Evolutionary conservation across 2,797 vertebrate genomes (phyloP).

Genomic region (Vipera latastei): DNA sequence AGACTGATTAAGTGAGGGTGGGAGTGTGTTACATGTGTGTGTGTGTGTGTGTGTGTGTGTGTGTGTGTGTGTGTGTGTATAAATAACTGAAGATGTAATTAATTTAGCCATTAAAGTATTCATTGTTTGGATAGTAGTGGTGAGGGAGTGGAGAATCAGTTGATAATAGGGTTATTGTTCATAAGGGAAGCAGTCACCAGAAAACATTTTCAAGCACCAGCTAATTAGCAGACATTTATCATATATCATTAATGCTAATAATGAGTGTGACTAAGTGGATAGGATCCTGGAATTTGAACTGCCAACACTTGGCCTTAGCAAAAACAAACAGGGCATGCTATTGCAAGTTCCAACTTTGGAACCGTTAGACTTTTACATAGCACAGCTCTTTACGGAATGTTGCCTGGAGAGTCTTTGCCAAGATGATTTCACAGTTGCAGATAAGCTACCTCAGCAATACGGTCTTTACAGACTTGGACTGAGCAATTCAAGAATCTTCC

Average conservation of each 20-base stretch:
- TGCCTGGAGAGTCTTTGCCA: neutral
- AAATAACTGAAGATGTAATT: neutral
- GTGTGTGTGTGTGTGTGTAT: too few species aligned
- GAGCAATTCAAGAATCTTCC: neutral
- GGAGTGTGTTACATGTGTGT: neutral
- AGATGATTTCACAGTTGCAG: neutral
- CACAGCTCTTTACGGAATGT: neutral
- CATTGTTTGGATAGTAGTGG: neutral
- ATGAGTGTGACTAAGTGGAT: neutral
- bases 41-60: too few species aligned
- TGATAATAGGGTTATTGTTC: neutral
- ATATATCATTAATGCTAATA: neutral
- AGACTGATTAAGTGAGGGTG: neutral
- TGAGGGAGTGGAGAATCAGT: neutral
- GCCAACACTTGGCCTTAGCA: neutral
- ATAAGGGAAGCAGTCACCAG: neutral
- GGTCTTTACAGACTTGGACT: neutral
- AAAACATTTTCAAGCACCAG: neutral
- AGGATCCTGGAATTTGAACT: neutral
- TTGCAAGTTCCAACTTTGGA: neutral
- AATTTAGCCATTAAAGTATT: neutral
- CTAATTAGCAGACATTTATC: constrained; percentile 6
- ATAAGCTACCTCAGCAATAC: neutral
- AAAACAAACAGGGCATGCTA: neutral
- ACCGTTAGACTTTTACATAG: neutral